These are phyloP conservation scores for Montipora cactus DNA, from an alignment of 64 coral and sea anemone genomes.

Conservation along the genomic window DNA sequence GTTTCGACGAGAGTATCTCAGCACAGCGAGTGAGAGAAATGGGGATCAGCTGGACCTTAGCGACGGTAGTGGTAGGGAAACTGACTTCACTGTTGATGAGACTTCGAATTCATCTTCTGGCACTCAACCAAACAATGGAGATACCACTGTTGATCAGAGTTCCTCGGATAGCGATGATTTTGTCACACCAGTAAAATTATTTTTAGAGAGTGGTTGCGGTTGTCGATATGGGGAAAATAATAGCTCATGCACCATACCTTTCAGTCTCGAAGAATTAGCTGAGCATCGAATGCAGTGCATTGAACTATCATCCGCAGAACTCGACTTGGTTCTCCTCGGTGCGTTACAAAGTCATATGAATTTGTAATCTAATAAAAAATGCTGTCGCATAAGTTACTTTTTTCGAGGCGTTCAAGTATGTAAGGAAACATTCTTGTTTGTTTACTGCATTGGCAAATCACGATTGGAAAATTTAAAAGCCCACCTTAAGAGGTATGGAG, in stretches of 20 bases:
- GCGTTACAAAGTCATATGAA: constrained; percentile 27
- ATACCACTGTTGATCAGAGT: too few relatives aligned
- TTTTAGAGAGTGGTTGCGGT: too few relatives aligned
- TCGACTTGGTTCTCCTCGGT: constrained; percentile 6
- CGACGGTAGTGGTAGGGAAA: too few relatives aligned
- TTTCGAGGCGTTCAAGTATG: constrained; percentile 28
- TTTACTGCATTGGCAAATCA: constrained; percentile 43
- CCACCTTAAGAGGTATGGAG: constrained; percentile 44
- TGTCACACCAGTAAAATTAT: too few relatives aligned
- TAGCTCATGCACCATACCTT: constrained; percentile 9
- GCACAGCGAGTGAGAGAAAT: too few relatives aligned
- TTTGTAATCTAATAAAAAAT: neutral
- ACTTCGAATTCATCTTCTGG: too few relatives aligned
- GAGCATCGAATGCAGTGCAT: constrained; percentile 33
- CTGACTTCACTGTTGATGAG: too few relatives aligned
- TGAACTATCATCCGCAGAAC: constrained; percentile 1
- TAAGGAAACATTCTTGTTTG: constrained; percentile 30
- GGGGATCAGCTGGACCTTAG: too few relatives aligned
- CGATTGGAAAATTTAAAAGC: constrained; percentile 31
- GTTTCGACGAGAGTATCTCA: too few relatives aligned
- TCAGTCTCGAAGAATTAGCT: constrained; percentile 14
- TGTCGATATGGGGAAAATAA: constrained; percentile 13
- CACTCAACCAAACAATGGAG: too few relatives aligned
- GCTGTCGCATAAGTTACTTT: constrained; percentile 1
- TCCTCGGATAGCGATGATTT: too few relatives aligned